These are phyloP conservation scores for Aphis craccivora DNA, from an alignment of 1,140 invertebrate genomes.

Conservation along the genomic window DNA sequence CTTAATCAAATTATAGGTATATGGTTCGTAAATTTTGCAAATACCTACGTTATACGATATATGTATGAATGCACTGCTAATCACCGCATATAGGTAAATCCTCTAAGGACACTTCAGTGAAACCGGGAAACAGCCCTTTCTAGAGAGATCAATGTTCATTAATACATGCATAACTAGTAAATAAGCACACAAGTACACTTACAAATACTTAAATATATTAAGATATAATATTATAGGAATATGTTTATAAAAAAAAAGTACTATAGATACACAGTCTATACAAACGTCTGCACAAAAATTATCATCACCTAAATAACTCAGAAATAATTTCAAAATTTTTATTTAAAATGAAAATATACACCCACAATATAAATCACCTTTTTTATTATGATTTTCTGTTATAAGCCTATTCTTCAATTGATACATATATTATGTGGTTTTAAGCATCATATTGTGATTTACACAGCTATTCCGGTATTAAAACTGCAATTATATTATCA, in stretches of 20 bases:
- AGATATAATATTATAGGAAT: background rate
- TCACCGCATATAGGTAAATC: background rate
- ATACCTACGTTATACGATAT: background rate
- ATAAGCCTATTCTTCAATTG: background rate
- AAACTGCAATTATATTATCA: background rate
- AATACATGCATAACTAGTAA: background rate
- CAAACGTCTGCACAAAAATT: background rate
- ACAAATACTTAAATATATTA: too few species aligned
- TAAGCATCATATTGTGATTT: background rate
- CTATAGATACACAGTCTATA: background rate
- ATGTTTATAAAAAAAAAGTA: background rate
- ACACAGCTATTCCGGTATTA: background rate
- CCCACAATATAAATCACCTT: background rate
- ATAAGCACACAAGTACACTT: background rate
- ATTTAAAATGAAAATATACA: background rate
- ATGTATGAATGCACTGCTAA: background rate
- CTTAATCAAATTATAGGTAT: conserved; percentile 34
- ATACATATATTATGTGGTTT: background rate
- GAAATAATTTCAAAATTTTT: background rate
- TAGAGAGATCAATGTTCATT: background rate
- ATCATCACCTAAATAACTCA: background rate
- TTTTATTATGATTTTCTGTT: background rate
- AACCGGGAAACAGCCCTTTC: background rate
- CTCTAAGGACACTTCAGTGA: background rate
- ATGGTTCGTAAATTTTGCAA: background rate